phyloP scores from a whole-genome alignment of 2,888 invertebrate species.

The Ptycholaimellus sp. region DNA sequence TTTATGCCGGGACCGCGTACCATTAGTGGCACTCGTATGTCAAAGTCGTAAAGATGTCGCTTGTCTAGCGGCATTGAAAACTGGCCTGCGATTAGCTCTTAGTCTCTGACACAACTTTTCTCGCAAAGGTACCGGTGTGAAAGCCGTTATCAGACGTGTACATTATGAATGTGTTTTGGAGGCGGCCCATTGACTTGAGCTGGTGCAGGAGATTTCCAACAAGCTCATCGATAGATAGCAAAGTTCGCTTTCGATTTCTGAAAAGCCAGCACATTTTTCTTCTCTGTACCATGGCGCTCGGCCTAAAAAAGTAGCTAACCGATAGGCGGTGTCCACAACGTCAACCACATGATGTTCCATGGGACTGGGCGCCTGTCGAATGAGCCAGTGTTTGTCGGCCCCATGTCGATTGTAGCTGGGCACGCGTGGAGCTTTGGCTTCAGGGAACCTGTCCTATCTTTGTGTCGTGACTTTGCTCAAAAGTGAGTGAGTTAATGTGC shows the following conservation, averaged over 20 bases:
- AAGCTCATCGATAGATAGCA: conserved; percentile 65
- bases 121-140: conserved; percentile 69
- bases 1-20: conserved; percentile 45
- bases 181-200: conserved; percentile 34
- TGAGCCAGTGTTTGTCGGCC: conserved; percentile 56
- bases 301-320: too few relatives aligned
- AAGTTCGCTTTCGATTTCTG: conserved; percentile 42
- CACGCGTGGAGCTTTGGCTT: conserved; percentile 39
- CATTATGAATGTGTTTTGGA: conserved; percentile 53
- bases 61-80: conserved; percentile 67
- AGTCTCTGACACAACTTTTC: too few relatives aligned
- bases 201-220: conserved; percentile 40
- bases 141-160: conserved; percentile 73
- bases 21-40: conserved; percentile 55
- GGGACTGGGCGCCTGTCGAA: conserved; percentile 43
- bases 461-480: conserved; percentile 8
- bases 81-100: too few relatives aligned
- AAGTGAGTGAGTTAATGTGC: neutral
- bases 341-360: neutral
- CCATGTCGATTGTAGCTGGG: conserved; percentile 37
- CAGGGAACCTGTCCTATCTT: conserved; percentile 37
- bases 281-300: too few relatives aligned
- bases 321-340: neutral
- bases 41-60: conserved; percentile 66
- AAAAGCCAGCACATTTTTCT: too few relatives aligned